Conservation (phyloP, 2,888 invertebrate species). For the Heliconius ethilla region DNA sequence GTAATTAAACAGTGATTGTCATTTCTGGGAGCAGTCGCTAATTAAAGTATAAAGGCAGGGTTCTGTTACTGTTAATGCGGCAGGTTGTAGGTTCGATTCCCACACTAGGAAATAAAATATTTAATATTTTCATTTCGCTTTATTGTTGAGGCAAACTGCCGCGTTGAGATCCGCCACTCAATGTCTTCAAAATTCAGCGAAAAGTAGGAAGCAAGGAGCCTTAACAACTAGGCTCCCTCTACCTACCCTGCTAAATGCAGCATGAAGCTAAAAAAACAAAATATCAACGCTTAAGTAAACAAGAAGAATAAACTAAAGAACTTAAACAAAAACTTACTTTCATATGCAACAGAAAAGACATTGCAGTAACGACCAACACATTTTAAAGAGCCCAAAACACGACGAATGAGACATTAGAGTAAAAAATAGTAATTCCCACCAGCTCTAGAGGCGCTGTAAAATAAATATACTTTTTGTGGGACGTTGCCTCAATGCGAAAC, state of each 20-base stretch:
- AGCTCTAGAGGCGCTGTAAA: constrained; percentile 12
- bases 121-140: no score
- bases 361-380: constrained; percentile 18
- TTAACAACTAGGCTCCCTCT: no score
- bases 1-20: background rate
- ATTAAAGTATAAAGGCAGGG: background rate
- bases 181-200: no score
- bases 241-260: background rate
- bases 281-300: background rate
- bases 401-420: constrained; percentile 20
- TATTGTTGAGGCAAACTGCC: fast-evolving
- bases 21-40: background rate
- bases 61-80: no score
- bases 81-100: no score
- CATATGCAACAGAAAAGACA: constrained; percentile 3
- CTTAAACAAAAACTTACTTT: constrained; percentile 4
- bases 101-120: no score
- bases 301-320: background rate
- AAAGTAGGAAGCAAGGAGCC: no score
- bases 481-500: constrained; percentile 28
- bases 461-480: constrained; percentile 32
- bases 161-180: no score
- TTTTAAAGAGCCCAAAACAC: constrained; percentile 16
- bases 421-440: constrained; percentile 34
- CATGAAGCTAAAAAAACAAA: background rate